phyloP scores from a whole-genome alignment of 2,888 invertebrate genomes.

The Dicycla oo region DNA sequence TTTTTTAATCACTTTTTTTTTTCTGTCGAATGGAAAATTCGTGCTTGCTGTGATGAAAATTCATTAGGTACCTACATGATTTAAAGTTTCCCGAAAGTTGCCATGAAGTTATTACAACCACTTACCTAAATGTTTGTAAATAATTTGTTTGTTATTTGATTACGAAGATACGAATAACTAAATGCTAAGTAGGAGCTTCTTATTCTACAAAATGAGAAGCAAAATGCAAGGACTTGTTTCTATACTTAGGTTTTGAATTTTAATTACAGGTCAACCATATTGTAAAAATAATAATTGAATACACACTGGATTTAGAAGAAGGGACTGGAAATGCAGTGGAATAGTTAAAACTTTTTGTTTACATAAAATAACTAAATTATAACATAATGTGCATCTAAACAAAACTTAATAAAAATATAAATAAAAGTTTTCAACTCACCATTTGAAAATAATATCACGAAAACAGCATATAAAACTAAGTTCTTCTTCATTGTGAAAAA shows the following conservation, averaged over 20 bases:
- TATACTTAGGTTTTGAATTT: slow-evolving; percentile 32
- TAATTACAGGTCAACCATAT: slow-evolving; percentile 12
- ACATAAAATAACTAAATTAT: not conserved
- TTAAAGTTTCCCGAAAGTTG: not conserved
- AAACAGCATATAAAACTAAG: slow-evolving; percentile 62
- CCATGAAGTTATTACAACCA: not conserved
- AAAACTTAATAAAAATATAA: not conserved
- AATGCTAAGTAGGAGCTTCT: not conserved
- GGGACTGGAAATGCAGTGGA: not conserved
- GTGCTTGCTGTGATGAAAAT: not conserved
- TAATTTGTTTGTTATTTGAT: not conserved
- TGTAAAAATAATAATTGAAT: slow-evolving; percentile 5
- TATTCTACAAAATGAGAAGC: not conserved
- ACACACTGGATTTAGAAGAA: not conserved
- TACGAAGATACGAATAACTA: not conserved
- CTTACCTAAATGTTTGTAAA: not conserved
- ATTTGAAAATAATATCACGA: slow-evolving; percentile 60
- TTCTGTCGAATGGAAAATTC: too few species aligned
- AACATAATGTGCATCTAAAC: not conserved
- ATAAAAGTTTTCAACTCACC: slow-evolving; percentile 67
- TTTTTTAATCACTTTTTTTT: too few species aligned
- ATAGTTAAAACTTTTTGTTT: not conserved
- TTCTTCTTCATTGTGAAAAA: slow-evolving; percentile 54
- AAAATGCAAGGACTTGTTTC: slow-evolving; percentile 25
- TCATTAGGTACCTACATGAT: not conserved